A percentile compares a stretch with the other conserved stretches of the same genome.
Evolutionary conservation across 1,140 invertebrate genomes (phyloP).

Genomic region (Mylabris phalerata): DNA sequence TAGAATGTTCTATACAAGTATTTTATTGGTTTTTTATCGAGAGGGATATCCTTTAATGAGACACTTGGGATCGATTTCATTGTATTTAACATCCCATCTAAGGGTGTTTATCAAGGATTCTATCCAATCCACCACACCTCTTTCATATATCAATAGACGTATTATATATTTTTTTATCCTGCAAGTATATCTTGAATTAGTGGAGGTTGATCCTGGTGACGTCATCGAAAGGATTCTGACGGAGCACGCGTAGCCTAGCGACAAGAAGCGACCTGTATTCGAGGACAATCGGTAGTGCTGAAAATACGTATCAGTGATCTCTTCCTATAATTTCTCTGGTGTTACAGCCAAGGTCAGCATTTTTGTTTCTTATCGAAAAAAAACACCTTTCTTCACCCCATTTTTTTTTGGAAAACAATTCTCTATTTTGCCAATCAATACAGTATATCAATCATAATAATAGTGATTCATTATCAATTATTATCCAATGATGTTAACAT

Average conservation of each 20-base stretch:
- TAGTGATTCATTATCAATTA: neutral
- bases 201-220: neutral
- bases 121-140: constrained; percentile 5
- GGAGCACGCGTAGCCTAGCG: constrained; percentile 17
- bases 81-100: no score
- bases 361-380: neutral
- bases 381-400: no score
- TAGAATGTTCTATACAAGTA: no score
- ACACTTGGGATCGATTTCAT: no score
- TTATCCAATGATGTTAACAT: constrained; percentile 27
- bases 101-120: no score
- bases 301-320: constrained; percentile 17
- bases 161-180: neutral
- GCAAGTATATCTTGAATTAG: neutral
- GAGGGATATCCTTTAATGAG: no score
- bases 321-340: neutral
- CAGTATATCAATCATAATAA: no score
- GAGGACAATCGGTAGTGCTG: constrained; percentile 22
- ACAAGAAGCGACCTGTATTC: constrained; percentile 23
- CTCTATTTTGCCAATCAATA: no score
- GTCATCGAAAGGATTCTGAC: constrained; percentile 14
- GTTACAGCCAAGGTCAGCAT: constrained; percentile 7
- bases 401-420: no score
- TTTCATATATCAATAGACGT: neutral
- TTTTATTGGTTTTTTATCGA: no score